Evolutionary conservation across 2,113 vertebrate genomes (phyloP), one percentile per base, ranked within the genome.

Genomic region (Petroica traversi): DNA sequence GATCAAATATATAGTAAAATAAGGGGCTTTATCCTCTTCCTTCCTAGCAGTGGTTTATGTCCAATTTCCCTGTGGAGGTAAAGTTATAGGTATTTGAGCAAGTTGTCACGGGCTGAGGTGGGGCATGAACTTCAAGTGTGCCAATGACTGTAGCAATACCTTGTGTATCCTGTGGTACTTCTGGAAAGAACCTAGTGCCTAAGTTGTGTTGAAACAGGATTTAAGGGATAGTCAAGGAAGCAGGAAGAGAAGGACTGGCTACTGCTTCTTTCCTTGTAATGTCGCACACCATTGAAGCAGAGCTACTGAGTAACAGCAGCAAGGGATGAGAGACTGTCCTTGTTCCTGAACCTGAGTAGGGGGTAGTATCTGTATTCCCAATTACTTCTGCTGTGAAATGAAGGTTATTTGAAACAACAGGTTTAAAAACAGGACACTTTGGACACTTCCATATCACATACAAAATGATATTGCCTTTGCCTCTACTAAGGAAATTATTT

Each of bases 321-420:
- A 55, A 67, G 61, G 23, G 33, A 19, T 33, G 34, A 64, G 31
- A 22, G 11, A 6, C 26, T 46, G 10, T 63, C 8, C 20, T 51
- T 2, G 20, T 34, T 36, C 29, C 38, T 24, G 36, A 28, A 75
- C 59, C 26, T 69, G 34, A 11, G 1, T 8, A 19, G 28, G 3
- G 19, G 1, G 6, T 40, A 41, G 17, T 12, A 68, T 34, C 38
- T 28, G 7, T 34, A 34, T 0, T 34, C 25, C 5, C 0, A 3
- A 12, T 46, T 43, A 23, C 31, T 63, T 77, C 48, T 80, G 34
- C 55, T 86, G 24, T 69, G 76, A 85, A 52, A 54, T 33, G 6
- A 10, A 36, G 20, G 14, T 24, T 57, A 41, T 73, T 80, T 72
- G 23, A 57, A 86, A 46, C 31, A 26, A n/a, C 0, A 1, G 10